Evolutionary conservation across 35 echinoderm and acorn worm species (phyloP), one percentile per base, ranked within the genome.

Genomic region (Apostichopus japonicus): DNA sequence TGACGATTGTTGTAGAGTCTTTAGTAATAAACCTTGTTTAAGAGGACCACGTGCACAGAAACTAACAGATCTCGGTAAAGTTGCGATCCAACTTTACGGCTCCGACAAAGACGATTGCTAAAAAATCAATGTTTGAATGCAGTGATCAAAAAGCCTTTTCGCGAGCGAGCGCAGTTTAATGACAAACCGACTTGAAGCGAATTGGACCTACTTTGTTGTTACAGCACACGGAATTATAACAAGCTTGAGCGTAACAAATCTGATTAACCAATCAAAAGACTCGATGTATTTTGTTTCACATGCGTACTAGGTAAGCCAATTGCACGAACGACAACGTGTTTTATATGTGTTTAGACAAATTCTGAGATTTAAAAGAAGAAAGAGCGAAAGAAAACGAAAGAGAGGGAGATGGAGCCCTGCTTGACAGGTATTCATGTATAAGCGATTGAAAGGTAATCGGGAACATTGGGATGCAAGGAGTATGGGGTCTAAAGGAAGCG

Each of bases 221-320:
- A 84, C 81, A 84, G 81, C 81, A 58, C 54, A 57, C 56, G 16
- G 56, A 84, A 84, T 55, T 84, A 84, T 84, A 84, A 84, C 81
- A 84, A 84, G 81, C 81, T 23, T 84, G 56, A 84, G 81, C 81
- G 81, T 84, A 84, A 84, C 81, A 84, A 84, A 84, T 84, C 22
- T 58, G 81, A 84, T 84, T 84, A 84, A 57, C 81, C 81, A 84
- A 84, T 84, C 81, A 84, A 24, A 84, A 57, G 16, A 24, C 81
- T 58, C 16, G 53, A 84, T 57, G 81, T 15, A 58, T 84, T 44
- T 84, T 84, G 81, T 84, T 84, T 84, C 81, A 84, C 81, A 54
- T 54, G 81, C 81, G 81, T 84, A 84, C 16, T 84, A 58, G 81
- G 56, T 84, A 58, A 57, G 81, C 16, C 81, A 55, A 84, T 21